These are phyloP conservation scores for Manduca sexta DNA, from an alignment of 1,140 invertebrate species.

Conservation along the genomic window DNA sequence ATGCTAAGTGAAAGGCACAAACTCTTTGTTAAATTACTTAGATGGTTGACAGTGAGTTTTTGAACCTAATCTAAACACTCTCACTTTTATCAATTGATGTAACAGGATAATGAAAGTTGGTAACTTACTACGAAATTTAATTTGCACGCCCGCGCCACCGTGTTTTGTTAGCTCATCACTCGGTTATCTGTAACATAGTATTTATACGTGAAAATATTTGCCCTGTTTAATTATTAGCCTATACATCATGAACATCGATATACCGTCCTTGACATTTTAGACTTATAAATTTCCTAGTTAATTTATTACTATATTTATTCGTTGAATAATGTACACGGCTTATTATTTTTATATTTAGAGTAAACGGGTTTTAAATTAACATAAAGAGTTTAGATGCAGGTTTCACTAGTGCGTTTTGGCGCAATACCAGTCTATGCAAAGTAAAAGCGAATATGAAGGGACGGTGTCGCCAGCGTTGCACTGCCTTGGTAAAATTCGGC, in stretches of 20 bases:
- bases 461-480: too few relatives aligned
- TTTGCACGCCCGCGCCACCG: not conserved
- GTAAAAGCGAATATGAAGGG: too few relatives aligned
- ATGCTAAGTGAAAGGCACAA: constrained; percentile 65
- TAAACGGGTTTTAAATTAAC: too few relatives aligned
- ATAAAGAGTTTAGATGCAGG: too few relatives aligned
- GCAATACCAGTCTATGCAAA: too few relatives aligned
- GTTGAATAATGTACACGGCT: not conserved
- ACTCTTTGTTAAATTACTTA: constrained; percentile 60
- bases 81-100: constrained; percentile 4
- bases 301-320: not conserved
- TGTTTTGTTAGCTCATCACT: not conserved
- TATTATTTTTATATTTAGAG: too few relatives aligned
- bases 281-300: not conserved
- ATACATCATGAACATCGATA: too few relatives aligned
- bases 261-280: constrained; percentile 12
- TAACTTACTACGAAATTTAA: not conserved
- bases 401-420: too few relatives aligned
- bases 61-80: not conserved
- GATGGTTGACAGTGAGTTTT: constrained; percentile 26
- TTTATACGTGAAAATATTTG: too few relatives aligned
- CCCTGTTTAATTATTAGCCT: too few relatives aligned
- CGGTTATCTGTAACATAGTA: not conserved
- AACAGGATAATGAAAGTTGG: constrained; percentile 4
- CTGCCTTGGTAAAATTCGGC: too few relatives aligned